Percentiles rank a stretch among this genome's conserved stretches.
Evolutionary conservation across 2,797 vertebrate species (phyloP).

Genomic region (Thaleichthys pacificus): DNA sequence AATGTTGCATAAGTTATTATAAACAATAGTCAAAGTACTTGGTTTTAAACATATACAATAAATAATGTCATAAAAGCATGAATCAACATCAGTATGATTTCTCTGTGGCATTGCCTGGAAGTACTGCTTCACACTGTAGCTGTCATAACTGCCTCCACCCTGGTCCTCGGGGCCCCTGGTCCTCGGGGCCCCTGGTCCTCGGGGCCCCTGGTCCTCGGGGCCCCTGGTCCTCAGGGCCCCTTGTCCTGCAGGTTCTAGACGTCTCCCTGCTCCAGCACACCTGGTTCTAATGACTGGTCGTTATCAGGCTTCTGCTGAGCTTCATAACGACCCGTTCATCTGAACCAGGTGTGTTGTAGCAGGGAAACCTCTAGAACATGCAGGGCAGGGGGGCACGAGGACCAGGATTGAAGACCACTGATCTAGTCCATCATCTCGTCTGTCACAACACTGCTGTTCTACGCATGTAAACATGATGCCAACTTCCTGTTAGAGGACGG

Average conservation of each 20-base stretch:
- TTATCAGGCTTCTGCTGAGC: too few species aligned
- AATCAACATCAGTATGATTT: conserved; percentile 32
- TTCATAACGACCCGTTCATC: too few species aligned
- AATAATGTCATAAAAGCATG: conserved; percentile 54
- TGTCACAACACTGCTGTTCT: neutral
- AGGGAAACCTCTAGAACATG: neutral
- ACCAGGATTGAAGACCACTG: neutral
- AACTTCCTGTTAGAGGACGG: conserved; percentile 41
- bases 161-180: too few species aligned
- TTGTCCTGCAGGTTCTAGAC: too few species aligned
- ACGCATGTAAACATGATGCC: conserved; percentile 35
- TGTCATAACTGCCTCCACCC: too few species aligned
- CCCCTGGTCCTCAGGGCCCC: too few species aligned
- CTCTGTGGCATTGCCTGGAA: conserved; percentile 37
- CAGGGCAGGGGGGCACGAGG: neutral
- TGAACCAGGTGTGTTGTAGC: too few species aligned
- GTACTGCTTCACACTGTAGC: conserved; percentile 23
- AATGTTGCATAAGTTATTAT: conserved; percentile 55
- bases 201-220: too few species aligned
- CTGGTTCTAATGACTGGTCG: conserved; percentile 24
- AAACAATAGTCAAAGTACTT: conserved; percentile 55
- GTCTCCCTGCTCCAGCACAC: conserved; percentile 18
- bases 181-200: too few species aligned
- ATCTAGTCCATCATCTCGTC: neutral
- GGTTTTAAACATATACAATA: conserved; percentile 67